Percentiles rank a stretch among this genome's conserved stretches.
phyloP scores from a whole-genome alignment of 2,797 vertebrate species.

The Spatula clypeata region DNA sequence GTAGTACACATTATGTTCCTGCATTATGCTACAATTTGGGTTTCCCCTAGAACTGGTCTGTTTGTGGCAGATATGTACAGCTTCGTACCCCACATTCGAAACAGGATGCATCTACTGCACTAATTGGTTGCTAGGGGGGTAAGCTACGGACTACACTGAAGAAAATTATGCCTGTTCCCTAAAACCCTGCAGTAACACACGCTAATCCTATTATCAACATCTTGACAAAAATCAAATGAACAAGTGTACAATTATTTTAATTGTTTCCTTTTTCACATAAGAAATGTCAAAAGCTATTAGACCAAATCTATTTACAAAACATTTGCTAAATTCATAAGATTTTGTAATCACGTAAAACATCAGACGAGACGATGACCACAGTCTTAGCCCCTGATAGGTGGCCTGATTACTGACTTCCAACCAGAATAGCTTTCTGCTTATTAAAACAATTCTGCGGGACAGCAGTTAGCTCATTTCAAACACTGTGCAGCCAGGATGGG shows the following conservation, averaged over 20 bases:
- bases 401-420: neutral
- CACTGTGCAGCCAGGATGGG: too few species aligned
- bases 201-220: constrained; percentile 62
- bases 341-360: neutral
- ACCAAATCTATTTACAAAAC: constrained; percentile 56
- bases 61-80: neutral
- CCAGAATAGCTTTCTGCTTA: neutral
- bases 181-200: neutral
- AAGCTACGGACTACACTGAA: neutral
- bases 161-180: neutral
- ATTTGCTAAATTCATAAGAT: neutral
- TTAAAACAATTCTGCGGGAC: neutral
- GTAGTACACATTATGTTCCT: neutral
- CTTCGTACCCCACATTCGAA: neutral
- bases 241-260: constrained; percentile 69
- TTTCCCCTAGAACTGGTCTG: neutral
- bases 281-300: constrained; percentile 46
- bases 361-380: neutral
- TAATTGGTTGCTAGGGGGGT: neutral
- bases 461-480: neutral
- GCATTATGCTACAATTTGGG: fast-evolving
- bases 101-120: neutral
- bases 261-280: constrained; percentile 58
- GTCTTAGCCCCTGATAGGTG: neutral
- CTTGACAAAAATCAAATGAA: constrained; percentile 67